Percentiles rank a stretch among this genome's conserved stretches.
phyloP scores from a whole-genome alignment of 2,797 vertebrate species.

The Sebastes flavidus region DNA sequence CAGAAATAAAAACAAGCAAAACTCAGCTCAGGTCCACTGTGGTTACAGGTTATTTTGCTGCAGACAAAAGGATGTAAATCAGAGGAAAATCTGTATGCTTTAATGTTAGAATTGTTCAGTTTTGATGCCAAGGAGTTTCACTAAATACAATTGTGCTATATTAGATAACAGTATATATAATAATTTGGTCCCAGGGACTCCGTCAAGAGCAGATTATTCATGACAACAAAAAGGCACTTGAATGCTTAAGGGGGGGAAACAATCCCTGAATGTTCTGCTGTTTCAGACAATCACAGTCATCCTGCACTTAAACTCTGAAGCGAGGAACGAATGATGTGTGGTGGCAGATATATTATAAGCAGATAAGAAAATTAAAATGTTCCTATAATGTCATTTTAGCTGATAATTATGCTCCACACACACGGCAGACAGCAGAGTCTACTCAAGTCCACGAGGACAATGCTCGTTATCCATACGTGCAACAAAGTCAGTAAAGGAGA shows the following conservation, averaged over 20 bases:
- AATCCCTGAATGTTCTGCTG: neutral
- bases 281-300: neutral
- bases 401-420: neutral
- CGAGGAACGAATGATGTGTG: neutral
- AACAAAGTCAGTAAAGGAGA: neutral
- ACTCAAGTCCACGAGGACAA: no score
- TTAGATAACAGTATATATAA: no score
- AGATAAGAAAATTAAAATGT: neutral
- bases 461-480: no score
- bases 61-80: neutral
- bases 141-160: neutral
- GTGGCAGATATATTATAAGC: neutral
- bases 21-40: neutral
- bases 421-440: neutral
- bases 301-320: neutral
- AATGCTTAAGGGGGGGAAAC: neutral
- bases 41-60: neutral
- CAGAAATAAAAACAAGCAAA: neutral
- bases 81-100: neutral
- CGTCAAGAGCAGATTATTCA: neutral
- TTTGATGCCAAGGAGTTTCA: neutral
- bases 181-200: neutral
- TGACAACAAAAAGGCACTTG: neutral
- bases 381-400: neutral
- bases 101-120: neutral